Base-by-base conservation (phyloP, 2,888 invertebrate genomes). In the Tetragonula carbonaria region DNA sequence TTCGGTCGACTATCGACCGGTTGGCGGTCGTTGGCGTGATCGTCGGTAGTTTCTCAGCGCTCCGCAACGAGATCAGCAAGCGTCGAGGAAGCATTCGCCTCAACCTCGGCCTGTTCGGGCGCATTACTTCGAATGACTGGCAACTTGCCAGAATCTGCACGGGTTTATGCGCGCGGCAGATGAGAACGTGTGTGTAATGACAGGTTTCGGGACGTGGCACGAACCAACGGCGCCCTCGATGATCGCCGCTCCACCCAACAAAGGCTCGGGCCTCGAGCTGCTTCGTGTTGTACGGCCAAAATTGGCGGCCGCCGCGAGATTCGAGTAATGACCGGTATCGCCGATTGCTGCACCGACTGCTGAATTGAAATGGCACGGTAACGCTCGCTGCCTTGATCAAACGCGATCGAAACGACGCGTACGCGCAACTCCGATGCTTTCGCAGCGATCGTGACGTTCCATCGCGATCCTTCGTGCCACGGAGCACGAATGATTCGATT, bases 111-210 rank as follows among this genome's bases (percentile, higher is more conserved):
- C 89, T 78, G 79, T 84, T 82, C 83, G 85, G 87, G 86, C 86
- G 88, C 90, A 91, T 92, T 92, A 92, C 91, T 86, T 89, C 85
- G 86, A 89, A 90, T 92, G 92, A 92, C 92, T 92, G 88, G 92
- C 88, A 84, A 87, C 79, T 90, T 90, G 89, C 81, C 87, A 90
- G 84, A 90, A 90, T 82, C 38, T 38, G 38, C 33, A 3, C 33
- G 88, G 84, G 82, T 76, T 85, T 90, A 88, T 77, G 84, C 83
- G 74, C 81, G 77, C 86, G 55, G 86, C 74, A 8, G 45, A 45
- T 28, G 45, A 45, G 85, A 86, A 88, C 91, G 92, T 87, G 86
- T 85, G 84, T 80, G 86, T 92, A 92, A 92, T 92, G 90, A 92
- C 79, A 88, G 92, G 92, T 91, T 91, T 90, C 80, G 87, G 73